A percentile compares a stretch with the other conserved stretches of the same genome.
phyloP scores from a whole-genome alignment of 1,140 invertebrate genomes.

The Paraescarpia echinospica region DNA sequence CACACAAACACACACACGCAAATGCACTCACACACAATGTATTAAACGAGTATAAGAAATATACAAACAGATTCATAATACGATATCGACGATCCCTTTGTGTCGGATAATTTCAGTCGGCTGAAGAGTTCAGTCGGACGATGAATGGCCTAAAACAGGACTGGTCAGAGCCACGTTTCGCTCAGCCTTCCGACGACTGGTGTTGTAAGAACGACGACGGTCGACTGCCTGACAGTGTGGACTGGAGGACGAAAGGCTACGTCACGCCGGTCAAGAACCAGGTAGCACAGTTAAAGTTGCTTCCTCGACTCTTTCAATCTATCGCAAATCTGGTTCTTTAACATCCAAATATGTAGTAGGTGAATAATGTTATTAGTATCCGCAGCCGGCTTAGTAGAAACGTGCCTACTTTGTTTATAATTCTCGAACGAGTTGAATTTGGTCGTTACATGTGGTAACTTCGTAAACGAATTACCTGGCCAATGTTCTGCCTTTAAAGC shows the following conservation, averaged over 20 bases:
- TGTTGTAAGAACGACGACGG: neutral
- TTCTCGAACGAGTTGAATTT: too few species aligned
- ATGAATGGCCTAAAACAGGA: slow-evolving; percentile 36
- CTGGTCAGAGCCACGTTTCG: neutral
- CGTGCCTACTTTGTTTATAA: too few species aligned
- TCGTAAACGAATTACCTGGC: too few species aligned
- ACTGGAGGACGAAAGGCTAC: slow-evolving; percentile 59
- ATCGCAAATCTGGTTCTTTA: neutral
- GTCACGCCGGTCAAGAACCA: slow-evolving; percentile 61
- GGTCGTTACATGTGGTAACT: too few species aligned
- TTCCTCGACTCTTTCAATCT: neutral
- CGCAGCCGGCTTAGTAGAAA: too few species aligned
- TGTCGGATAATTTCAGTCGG: slow-evolving; percentile 7
- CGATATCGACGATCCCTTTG: neutral
- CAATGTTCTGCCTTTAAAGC: too few species aligned
- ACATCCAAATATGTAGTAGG: neutral
- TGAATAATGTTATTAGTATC: too few species aligned
- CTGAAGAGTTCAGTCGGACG: slow-evolving; percentile 35
- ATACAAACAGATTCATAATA: too few species aligned
- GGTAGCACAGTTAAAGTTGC: slow-evolving; percentile 53
- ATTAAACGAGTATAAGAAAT: too few species aligned
- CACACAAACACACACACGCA: too few species aligned
- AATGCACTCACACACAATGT: too few species aligned
- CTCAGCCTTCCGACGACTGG: neutral
- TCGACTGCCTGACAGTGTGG: slow-evolving; percentile 41